phyloP scores from a whole-genome alignment of 2,113 vertebrate species.

The Cebidichthys violaceus region DNA sequence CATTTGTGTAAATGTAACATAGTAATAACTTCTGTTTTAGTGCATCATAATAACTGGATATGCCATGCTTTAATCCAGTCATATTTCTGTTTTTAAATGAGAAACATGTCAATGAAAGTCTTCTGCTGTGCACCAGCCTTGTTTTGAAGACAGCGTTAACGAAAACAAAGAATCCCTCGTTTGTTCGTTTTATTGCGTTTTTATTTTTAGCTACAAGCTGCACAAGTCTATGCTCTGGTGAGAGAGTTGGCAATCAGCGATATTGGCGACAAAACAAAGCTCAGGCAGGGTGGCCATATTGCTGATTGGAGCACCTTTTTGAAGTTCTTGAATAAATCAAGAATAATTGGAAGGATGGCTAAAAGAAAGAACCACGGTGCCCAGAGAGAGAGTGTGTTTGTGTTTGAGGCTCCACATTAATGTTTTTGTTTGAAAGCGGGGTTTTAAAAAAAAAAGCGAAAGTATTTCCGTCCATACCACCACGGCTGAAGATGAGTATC shows the following conservation, averaged over 20 bases:
- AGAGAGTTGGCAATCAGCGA: neutral
- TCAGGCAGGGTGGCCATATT: neutral
- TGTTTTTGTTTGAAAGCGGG: too few relatives aligned
- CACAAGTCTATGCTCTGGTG: neutral
- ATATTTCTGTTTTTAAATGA: neutral
- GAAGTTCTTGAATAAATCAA: conserved; percentile 7
- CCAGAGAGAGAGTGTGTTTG: neutral
- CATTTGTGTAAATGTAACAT: too few relatives aligned
- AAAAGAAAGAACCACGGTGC: neutral
- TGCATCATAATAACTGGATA: neutral
- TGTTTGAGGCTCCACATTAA: neutral
- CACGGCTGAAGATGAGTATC: too few relatives aligned
- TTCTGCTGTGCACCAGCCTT: neutral
- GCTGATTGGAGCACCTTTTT: conserved; percentile 21
- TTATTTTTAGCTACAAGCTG: neutral
- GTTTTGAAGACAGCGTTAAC: neutral
- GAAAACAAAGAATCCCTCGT: neutral
- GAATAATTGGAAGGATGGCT: conserved; percentile 18
- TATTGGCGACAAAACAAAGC: conserved; percentile 5
- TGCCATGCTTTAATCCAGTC: neutral
- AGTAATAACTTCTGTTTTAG: neutral
- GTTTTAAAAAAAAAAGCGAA: too few relatives aligned
- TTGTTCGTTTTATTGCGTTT: neutral
- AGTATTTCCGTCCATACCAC: too few relatives aligned
- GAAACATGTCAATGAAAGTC: neutral